These are phyloP conservation scores for Melanaphis sacchari DNA, from an alignment of 1,140 invertebrate genomes.

Conservation along the genomic window DNA sequence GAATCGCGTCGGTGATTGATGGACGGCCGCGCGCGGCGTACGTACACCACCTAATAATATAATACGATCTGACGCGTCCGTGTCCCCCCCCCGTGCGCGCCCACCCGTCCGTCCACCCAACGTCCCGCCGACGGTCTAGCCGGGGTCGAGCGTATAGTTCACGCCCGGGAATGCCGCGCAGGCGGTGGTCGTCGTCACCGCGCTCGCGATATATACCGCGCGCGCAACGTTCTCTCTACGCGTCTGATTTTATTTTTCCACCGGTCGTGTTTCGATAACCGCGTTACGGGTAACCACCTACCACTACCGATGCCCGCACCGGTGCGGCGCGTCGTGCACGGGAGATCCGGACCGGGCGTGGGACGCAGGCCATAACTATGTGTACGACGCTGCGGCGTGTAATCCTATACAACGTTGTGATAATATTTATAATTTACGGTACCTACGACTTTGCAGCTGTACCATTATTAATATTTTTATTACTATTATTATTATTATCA, in stretches of 20 bases:
- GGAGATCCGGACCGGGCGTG: not conserved
- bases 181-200: not conserved
- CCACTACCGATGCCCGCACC: not conserved
- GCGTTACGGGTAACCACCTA: too few relatives aligned
- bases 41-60: not conserved
- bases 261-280: not conserved
- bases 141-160: constrained; percentile 44
- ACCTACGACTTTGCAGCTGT: not conserved
- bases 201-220: not conserved
- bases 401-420: not conserved
- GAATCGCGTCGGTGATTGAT: constrained; percentile 45
- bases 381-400: not conserved
- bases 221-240: not conserved
- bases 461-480: not conserved
- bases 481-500: too few relatives aligned
- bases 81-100: not conserved
- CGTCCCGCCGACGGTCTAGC: not conserved
- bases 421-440: not conserved
- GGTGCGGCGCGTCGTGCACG: not conserved
- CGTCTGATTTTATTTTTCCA: not conserved
- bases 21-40: not conserved
- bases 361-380: not conserved
- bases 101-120: too few relatives aligned
- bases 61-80: not conserved
- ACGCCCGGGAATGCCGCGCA: constrained; percentile 45